Conservation (phyloP, 2,888 invertebrate genomes). For the Tricholauxania praeusta region DNA sequence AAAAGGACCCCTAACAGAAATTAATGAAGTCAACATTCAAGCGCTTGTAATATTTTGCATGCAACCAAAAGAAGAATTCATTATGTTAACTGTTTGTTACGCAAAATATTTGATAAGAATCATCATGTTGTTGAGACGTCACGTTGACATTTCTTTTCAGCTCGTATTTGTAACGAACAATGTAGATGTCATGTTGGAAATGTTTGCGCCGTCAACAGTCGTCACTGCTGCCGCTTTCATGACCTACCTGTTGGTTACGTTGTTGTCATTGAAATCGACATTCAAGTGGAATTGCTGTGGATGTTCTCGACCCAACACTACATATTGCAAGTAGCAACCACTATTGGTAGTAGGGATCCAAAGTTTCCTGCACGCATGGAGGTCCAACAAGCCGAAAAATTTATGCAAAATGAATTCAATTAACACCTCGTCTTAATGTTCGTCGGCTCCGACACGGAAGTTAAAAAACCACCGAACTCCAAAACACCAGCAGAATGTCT, state of each 20-base stretch:
- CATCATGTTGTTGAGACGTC: conserved; percentile 53
- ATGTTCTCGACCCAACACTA: background rate
- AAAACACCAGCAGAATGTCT: conserved; percentile 6
- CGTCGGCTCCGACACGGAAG: conserved; percentile 35
- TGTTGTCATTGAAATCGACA: background rate
- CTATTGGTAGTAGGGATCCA: too few species aligned
- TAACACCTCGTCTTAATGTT: conserved; percentile 62
- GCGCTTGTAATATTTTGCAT: too few species aligned
- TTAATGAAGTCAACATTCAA: too few species aligned
- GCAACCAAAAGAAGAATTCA: too few species aligned
- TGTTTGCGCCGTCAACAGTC: background rate
- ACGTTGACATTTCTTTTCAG: conserved; percentile 62
- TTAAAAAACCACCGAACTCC: conserved; percentile 27
- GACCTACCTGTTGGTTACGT: conserved; percentile 21
- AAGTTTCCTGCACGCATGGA: conserved; percentile 34
- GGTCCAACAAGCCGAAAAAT: conserved; percentile 51
- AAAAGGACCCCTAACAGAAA: too few species aligned
- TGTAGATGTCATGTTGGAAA: conserved; percentile 28
- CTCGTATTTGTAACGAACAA: conserved; percentile 47
- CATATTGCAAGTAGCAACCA: background rate
- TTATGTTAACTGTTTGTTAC: too few species aligned
- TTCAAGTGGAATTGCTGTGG: background rate
- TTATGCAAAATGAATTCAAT: conserved; percentile 69
- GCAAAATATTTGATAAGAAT: too few species aligned
- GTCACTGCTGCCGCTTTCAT: background rate